These are phyloP conservation scores for Xestobium rufovillosum DNA, from an alignment of 2,888 invertebrate species.

Conservation along the genomic window DNA sequence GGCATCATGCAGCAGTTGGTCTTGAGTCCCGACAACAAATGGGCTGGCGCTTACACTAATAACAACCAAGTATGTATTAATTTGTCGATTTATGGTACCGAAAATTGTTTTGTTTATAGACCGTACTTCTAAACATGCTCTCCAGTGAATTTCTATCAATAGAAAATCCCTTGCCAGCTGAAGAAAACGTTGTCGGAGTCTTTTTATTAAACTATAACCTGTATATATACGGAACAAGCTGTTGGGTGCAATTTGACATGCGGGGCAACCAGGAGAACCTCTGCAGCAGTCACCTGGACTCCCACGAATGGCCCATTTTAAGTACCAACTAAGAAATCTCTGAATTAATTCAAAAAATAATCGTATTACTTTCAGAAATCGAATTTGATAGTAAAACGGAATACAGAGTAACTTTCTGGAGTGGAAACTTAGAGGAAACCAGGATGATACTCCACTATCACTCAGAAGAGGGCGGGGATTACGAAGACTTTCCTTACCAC, in stretches of 20 bases:
- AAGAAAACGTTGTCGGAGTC: conserved; percentile 56
- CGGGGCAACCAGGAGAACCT: conserved; percentile 63
- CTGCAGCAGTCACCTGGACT: conserved; percentile 50
- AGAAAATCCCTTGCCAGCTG: conserved; percentile 73
- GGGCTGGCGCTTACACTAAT: conserved; percentile 92
- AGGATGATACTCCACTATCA: conserved; percentile 60
- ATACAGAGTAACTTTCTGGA: conserved; percentile 72
- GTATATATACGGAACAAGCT: conserved; percentile 67
- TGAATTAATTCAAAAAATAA: neutral
- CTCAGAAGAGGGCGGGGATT: conserved; percentile 44
- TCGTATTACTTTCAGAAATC: conserved; percentile 47
- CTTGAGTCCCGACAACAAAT: conserved; percentile 90
- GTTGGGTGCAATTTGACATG: conserved; percentile 73
- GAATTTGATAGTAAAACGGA: conserved; percentile 63
- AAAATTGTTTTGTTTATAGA: conserved; percentile 47
- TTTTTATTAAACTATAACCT: conserved; percentile 61
- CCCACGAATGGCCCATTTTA: conserved; percentile 64
- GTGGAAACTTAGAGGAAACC: conserved; percentile 70
- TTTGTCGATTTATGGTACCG: neutral
- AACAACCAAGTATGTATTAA: conserved; percentile 64
- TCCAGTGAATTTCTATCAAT: conserved; percentile 88
- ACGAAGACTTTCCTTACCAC: conserved; percentile 53
- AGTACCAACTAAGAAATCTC: conserved; percentile 43
- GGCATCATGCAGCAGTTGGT: conserved; percentile 94
- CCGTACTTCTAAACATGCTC: conserved; percentile 82